Evolutionary conservation across 2,113 vertebrate genomes (phyloP), one percentile per base, ranked within the genome.

Genomic region (Aviceda subcristata): DNA sequence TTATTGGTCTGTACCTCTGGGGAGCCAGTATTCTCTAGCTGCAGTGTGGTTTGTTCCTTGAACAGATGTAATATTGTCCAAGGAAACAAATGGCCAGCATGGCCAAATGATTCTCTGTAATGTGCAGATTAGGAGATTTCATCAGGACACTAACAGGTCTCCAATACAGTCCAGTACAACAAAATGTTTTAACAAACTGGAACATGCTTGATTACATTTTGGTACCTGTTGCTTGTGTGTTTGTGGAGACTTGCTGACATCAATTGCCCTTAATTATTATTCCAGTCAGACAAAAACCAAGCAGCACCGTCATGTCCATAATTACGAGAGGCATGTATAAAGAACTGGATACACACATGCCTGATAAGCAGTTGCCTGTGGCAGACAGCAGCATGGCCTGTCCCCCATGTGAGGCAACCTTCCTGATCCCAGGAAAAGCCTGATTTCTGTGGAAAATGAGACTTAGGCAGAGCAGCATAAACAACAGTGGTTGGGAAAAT

Each of bases 361-460:
- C 17, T 0, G 2, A 4, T 18, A 64, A 45, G 30, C 12, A 27
- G 6, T 4, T 36, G 41, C 34, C 27, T 62, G 9, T 4, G 71
- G 41, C 20, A 53, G 27, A 24, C 10, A 72, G 23, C 27, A 92
- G 24, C 16, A 14, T 29, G 13, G 32, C 30, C 30, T 48, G 34
- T 51, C 7, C 24, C 34, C 59, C 16, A 71, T 0, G 0, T 7
- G 7, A 90, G 10, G 21, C 20, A 67, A 59, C 3, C 36, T 39
- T 81, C 38, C 12, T 43, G 30, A 72, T 43, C 8, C 29, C 27
- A n/a, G 9, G 10, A 5, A 89, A 93, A 86, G 7, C 6, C 36
- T 62, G 38, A 38, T 51, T 63, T 63, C n/a, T 16, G 55, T 60
- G 34, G 50, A 62, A 86, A 74, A 11, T 39, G 27, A 51, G 26